These are phyloP conservation scores for Vanessa atalanta DNA, from an alignment of 1,140 invertebrate species.

Conservation along the genomic window DNA sequence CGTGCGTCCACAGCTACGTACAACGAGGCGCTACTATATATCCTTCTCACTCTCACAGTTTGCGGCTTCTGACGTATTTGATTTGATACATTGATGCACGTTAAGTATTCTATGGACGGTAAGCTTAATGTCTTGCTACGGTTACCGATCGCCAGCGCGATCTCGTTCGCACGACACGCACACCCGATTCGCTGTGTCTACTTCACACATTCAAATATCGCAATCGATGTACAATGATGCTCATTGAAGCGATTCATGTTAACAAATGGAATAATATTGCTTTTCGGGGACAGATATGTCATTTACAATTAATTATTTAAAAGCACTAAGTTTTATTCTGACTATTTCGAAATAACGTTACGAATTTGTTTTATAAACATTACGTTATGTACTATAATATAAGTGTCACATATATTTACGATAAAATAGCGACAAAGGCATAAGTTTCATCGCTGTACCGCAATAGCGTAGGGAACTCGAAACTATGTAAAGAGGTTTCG, in stretches of 20 bases:
- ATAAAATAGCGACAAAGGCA: background rate
- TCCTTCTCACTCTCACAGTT: slow-evolving; percentile 12
- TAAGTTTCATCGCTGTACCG: slow-evolving; percentile 20
- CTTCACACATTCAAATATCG: slow-evolving; percentile 15
- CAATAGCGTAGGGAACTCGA: slow-evolving; percentile 33
- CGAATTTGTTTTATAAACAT: background rate
- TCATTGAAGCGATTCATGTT: background rate
- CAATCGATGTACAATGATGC: slow-evolving; percentile 22
- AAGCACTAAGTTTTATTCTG: background rate
- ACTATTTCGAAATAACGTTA: too few species aligned
- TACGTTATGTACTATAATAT: background rate
- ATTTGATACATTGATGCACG: background rate
- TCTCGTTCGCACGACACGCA: slow-evolving; percentile 31
- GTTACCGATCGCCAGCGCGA: slow-evolving; percentile 15
- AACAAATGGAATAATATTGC: background rate
- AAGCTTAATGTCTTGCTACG: slow-evolving; percentile 26
- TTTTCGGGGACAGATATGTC: background rate
- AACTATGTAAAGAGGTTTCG: slow-evolving; percentile 48
- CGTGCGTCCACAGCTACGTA: slow-evolving; percentile 18
- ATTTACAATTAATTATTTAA: background rate
- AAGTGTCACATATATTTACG: background rate
- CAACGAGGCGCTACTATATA: slow-evolving; percentile 3
- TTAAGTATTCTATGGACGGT: slow-evolving; percentile 12
- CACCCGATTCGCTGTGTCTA: slow-evolving; percentile 10
- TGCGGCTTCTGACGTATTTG: background rate